phyloP scores from a whole-genome alignment of 2,888 invertebrate genomes.

The Pimpla rufipes region DNA sequence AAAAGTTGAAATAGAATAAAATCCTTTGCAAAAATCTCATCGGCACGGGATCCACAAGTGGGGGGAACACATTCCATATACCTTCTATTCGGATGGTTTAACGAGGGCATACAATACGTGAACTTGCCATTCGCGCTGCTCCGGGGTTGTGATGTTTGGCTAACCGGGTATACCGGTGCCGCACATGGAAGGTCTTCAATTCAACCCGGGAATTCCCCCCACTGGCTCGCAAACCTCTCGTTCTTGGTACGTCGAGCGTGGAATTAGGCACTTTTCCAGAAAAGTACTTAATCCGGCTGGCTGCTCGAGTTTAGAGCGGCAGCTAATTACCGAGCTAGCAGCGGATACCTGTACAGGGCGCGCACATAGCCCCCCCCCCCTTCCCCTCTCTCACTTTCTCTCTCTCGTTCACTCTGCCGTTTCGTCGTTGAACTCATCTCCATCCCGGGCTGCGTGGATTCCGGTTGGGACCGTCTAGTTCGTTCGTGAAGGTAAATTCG shows the following conservation, averaged over 20 bases:
- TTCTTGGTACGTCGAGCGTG: conserved; percentile 65
- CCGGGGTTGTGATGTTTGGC: not conserved
- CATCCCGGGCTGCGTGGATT: conserved; percentile 17
- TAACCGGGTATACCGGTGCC: not conserved
- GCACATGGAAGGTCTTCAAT: conserved; percentile 39
- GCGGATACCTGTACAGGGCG: conserved; percentile 24
- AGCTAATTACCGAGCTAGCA: conserved; percentile 71
- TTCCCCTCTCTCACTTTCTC: not conserved
- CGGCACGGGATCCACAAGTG: conserved; percentile 6
- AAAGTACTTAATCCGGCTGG: conserved; percentile 73
- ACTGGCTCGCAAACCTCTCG: conserved; percentile 1
- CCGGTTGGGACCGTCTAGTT: conserved; percentile 14
- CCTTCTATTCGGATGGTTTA: conserved; percentile 9
- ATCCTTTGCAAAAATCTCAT: conserved; percentile 11
- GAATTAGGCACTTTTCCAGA: conserved; percentile 75
- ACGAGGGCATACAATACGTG: conserved; percentile 1
- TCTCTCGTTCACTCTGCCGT: conserved; percentile 4
- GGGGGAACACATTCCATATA: not conserved
- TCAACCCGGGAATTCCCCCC: conserved; percentile 2
- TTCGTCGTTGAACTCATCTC: conserved; percentile 34
- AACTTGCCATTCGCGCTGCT: conserved; percentile 3
- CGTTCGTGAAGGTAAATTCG: not conserved
- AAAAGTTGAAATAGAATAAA: not conserved
- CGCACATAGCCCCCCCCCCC: not conserved
- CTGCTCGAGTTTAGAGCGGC: conserved; percentile 67